These are phyloP conservation scores for Tragelaphus imberbis DNA, from an alignment of 2,113 vertebrate species.

Conservation along the genomic window DNA sequence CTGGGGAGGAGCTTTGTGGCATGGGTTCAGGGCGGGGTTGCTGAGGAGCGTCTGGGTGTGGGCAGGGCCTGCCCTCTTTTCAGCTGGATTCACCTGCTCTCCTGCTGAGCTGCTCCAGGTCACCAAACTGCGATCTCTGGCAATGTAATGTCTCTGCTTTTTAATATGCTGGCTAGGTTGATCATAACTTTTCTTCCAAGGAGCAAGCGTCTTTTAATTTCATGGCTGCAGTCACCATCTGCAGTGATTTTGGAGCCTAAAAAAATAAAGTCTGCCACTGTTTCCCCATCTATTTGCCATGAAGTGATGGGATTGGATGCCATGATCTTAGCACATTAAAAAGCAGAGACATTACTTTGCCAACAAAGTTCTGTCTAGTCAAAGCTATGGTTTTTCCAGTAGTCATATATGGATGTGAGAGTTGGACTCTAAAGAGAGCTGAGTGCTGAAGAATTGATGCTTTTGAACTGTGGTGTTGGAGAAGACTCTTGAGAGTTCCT, in stretches of 20 bases:
- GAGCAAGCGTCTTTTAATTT: not conserved
- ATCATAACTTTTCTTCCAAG: not conserved
- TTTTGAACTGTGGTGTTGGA: not conserved
- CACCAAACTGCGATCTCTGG: not conserved
- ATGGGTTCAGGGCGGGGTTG: accelerated
- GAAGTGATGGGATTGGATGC: not conserved
- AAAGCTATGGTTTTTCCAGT: not conserved
- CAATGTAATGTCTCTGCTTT: not conserved
- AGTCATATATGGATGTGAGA: not conserved
- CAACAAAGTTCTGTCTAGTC: not conserved
- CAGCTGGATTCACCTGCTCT: not conserved
- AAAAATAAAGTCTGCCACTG: not conserved
- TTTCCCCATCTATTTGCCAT: not conserved
- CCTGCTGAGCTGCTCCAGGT: not conserved
- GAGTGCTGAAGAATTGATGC: not conserved
- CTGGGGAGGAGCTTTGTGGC: not conserved
- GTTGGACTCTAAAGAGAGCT: not conserved
- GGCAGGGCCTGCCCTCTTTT: not conserved
- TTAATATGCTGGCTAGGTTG: not conserved
- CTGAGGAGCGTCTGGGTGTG: accelerated
- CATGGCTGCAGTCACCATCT: not conserved
- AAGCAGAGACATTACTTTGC: not conserved
- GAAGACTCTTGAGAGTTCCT: not conserved
- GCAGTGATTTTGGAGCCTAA: not conserved
- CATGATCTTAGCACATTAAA: not conserved